These are phyloP conservation scores for Pituophis catenifer DNA, from an alignment of 2,113 vertebrate species.

Conservation along the genomic window DNA sequence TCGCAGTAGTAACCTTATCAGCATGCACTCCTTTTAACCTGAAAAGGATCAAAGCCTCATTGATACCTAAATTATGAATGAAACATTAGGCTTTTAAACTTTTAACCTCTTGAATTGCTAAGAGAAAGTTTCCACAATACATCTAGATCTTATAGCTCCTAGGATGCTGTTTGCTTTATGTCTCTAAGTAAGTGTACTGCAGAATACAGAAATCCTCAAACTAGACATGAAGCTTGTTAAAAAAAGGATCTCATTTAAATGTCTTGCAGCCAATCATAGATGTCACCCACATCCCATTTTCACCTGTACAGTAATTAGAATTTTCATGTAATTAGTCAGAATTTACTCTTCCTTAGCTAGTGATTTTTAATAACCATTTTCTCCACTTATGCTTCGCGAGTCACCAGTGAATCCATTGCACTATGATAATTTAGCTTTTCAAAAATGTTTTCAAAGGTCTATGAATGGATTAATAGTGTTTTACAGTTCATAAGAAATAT, in stretches of 20 bases:
- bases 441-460: rapidly evolving
- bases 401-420: rapidly evolving
- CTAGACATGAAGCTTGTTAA: neutral
- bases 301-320: rapidly evolving
- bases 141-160: neutral
- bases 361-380: neutral
- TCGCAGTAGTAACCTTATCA: slow-evolving; percentile 50
- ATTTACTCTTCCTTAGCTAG: neutral
- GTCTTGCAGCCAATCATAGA: rapidly evolving
- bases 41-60: slow-evolving; percentile 57
- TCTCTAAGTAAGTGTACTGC: neutral
- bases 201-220: neutral
- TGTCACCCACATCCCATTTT: rapidly evolving
- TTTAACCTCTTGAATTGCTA: slow-evolving; percentile 62
- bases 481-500: neutral
- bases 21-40: slow-evolving; percentile 46
- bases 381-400: neutral
- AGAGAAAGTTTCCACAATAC: slow-evolving; percentile 59
- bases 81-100: slow-evolving; percentile 68
- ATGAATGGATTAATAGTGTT: neutral
- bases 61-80: slow-evolving; percentile 68
- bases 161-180: neutral
- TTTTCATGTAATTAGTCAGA: rapidly evolving
- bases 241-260: neutral
- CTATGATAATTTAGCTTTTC: rapidly evolving